A percentile compares a stretch with the other conserved stretches of the same genome.
phyloP scores from a whole-genome alignment of 2,797 vertebrate species.

The Poeciliopsis turneri region DNA sequence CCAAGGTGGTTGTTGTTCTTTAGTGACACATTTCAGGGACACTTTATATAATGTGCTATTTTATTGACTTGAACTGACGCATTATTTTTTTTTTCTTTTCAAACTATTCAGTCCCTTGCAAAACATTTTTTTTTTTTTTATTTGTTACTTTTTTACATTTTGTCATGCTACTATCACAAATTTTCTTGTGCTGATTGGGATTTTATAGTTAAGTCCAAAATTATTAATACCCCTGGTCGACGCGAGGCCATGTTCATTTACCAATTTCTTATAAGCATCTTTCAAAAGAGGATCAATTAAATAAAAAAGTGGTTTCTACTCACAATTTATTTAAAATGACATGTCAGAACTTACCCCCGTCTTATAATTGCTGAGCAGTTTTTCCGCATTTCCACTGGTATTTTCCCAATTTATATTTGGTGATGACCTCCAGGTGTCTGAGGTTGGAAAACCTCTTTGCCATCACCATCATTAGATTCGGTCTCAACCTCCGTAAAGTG shows the following conservation, averaged over 20 bases:
- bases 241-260: neutral
- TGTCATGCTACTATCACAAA: neutral
- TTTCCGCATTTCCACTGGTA: neutral
- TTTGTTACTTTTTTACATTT: neutral
- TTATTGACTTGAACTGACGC: neutral
- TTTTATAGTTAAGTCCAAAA: neutral
- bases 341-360: neutral
- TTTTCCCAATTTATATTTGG: neutral
- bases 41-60: neutral
- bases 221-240: neutral
- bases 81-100: neutral
- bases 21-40: neutral
- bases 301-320: neutral
- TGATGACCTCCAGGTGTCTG: no score
- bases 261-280: neutral
- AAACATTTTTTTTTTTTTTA: neutral
- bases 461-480: neutral
- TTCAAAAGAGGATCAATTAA: neutral
- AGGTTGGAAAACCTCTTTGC: neutral
- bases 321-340: neutral
- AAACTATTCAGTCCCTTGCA: neutral
- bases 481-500: neutral
- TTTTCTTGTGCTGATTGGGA: neutral
- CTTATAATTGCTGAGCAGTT: neutral
- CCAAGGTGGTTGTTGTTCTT: conserved; percentile 9